These are phyloP conservation scores for Bombyx mori DNA, from an alignment of 1,140 invertebrate species.

Conservation along the genomic window ASM3026992v2 NC_085107.1:15134001-15134500, in stretches of 20 bases:
- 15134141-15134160: too few species aligned
- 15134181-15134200: not conserved
- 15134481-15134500: conserved; percentile 41
- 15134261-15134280: not conserved
- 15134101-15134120: not conserved
- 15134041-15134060: conserved; percentile 1
- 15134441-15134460: conserved; percentile 2
- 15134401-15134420: too few species aligned
- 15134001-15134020: conserved; percentile 8
- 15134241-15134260: not conserved
- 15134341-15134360: too few species aligned
- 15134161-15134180: too few species aligned
- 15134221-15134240: not conserved
- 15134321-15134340: too few species aligned
- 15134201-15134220: conserved; percentile 8
- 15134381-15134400: too few species aligned
- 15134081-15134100: not conserved
- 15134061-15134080: conserved; percentile 6
- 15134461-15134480: conserved; percentile 20
- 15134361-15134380: too few species aligned
- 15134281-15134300: not conserved
- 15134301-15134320: not conserved
- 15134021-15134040: conserved; percentile 11
- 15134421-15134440: not conserved
- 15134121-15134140: not conserved